Conservation (phyloP, 2,113 vertebrate species). For the Lasiurus borealis region DNA sequence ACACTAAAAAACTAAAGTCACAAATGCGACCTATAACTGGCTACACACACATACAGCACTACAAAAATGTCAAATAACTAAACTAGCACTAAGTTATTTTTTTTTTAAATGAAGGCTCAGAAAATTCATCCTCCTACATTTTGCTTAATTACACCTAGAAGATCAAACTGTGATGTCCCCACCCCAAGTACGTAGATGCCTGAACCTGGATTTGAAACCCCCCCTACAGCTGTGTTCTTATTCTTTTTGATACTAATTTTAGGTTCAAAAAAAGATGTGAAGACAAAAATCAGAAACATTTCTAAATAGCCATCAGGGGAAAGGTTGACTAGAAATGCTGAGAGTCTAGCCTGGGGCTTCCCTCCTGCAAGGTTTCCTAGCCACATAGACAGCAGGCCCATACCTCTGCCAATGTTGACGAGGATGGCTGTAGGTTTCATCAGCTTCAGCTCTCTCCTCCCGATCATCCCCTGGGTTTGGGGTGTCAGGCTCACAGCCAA, state of each 20-base stretch:
- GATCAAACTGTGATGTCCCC: not conserved
- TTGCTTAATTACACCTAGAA: not conserved
- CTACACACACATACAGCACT: not conserved
- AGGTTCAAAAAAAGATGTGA: not conserved
- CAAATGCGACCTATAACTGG: not conserved
- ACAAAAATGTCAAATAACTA: not conserved
- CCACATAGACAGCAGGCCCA: not conserved
- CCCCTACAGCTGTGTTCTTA: not conserved
- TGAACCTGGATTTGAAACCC: not conserved
- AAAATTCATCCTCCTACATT: not conserved
- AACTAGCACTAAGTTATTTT: not conserved
- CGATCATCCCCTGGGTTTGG: slow-evolving; percentile 86
- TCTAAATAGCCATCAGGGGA: not conserved
- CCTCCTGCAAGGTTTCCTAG: not conserved
- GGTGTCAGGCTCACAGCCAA: slow-evolving; percentile 85
- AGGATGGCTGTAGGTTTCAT: slow-evolving; percentile 90
- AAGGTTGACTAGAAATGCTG: not conserved
- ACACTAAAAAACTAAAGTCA: not conserved
- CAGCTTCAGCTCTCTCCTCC: slow-evolving; percentile 86
- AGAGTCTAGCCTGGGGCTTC: no score
- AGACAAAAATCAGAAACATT: not conserved
- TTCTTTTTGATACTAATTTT: not conserved
- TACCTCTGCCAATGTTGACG: slow-evolving; percentile 91
- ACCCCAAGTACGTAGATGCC: not conserved
- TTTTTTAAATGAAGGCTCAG: not conserved